phyloP scores from a whole-genome alignment of 35 echinoderm and acorn worm genomes.

The Apostichopus japonicus region DNA sequence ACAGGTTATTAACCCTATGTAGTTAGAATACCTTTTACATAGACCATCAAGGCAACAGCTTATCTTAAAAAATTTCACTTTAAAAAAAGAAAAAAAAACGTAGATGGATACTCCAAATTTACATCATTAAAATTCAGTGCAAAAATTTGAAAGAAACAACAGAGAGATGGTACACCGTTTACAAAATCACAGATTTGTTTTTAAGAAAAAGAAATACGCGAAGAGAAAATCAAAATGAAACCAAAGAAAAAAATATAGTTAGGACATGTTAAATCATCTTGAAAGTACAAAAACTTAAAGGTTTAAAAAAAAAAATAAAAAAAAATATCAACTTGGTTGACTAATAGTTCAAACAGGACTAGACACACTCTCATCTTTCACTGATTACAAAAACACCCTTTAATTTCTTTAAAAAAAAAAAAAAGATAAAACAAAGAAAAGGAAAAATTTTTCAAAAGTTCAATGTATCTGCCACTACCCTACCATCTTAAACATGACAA shows the following conservation, averaged over 20 bases:
- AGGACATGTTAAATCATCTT: no score
- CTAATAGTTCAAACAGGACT: no score
- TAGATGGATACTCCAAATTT: neutral
- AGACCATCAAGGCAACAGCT: slow-evolving; percentile 32
- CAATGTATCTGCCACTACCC: no score
- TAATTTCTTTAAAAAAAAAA: no score
- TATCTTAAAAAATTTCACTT: neutral
- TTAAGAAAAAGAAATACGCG: neutral
- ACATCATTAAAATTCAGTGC: neutral
- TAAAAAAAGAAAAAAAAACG: neutral
- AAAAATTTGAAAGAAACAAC: neutral
- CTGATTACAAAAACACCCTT: no score
- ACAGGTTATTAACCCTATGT: neutral
- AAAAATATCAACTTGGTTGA: no score
- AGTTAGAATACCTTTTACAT: neutral
- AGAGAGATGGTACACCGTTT: neutral
- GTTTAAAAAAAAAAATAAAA: no score
- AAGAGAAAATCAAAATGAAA: neutral
- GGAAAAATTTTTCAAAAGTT: no score
- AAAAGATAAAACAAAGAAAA: no score
- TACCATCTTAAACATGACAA: no score
- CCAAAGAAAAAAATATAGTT: neutral
- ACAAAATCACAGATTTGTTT: neutral
- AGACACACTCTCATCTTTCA: no score
- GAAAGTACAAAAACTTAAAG: no score